A percentile compares a stretch with the other conserved stretches of the same genome.
Evolutionary conservation across 2,888 invertebrate species (phyloP).

Genomic region (Meghimatium bilineatum): DNA sequence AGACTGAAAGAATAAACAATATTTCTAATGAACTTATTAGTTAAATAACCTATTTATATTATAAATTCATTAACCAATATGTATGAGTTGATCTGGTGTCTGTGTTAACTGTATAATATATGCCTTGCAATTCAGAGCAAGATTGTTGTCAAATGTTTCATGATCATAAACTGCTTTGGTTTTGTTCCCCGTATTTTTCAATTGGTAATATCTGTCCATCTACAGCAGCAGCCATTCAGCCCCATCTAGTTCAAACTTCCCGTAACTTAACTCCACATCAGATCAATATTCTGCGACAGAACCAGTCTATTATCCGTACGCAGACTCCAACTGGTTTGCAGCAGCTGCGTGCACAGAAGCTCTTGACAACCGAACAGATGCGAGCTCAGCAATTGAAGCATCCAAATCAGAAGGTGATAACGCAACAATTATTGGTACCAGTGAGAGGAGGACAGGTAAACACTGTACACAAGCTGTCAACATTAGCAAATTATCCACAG

Average conservation of each 20-base stretch:
- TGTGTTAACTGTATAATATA: too few relatives aligned
- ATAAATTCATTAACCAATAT: too few relatives aligned
- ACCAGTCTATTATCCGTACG: constrained; percentile 55
- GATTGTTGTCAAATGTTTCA: not conserved
- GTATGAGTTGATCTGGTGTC: too few relatives aligned
- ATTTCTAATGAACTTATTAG: too few relatives aligned
- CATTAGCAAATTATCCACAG: not conserved
- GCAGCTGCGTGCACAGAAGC: constrained; percentile 62
- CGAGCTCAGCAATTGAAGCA: constrained; percentile 60
- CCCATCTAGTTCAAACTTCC: constrained; percentile 61
- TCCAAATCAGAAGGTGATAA: constrained; percentile 72
- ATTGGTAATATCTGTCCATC: not conserved
- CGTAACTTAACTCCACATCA: constrained; percentile 65
- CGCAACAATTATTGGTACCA: constrained; percentile 74
- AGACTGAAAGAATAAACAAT: too few relatives aligned
- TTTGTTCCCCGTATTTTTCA: not conserved
- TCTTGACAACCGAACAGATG: constrained; percentile 55
- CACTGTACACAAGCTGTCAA: not conserved
- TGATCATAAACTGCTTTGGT: not conserved
- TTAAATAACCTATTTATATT: too few relatives aligned
- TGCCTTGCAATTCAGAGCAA: too few relatives aligned
- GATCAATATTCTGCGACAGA: constrained; percentile 57
- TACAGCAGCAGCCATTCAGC: constrained; percentile 62
- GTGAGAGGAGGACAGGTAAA: constrained; percentile 54
- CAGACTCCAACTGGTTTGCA: constrained; percentile 51